Evolutionary conservation across 2,888 invertebrate species (phyloP), one percentile per base, ranked within the genome.

Genomic region (Aromia moschata): DNA sequence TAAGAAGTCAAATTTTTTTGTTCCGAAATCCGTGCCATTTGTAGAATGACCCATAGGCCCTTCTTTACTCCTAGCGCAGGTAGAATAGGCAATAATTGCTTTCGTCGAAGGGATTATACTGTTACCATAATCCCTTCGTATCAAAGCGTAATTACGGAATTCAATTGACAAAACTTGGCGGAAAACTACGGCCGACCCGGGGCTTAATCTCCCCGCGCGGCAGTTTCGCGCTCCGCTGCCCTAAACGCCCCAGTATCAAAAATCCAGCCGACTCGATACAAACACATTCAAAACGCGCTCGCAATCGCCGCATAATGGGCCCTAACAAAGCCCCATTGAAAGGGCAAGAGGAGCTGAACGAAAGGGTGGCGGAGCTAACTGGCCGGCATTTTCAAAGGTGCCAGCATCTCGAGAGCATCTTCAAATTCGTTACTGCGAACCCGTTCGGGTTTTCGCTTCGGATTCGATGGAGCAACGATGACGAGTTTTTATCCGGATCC

Each of bases 251-350:
- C 56, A 59, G 58, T 61, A 64, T 64, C 58, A 55, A 60, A 61
- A 61, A 64, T 59, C 55, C 57, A 60, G 58, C 54, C 63, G 63
- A 63, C 63, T 60, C 69, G 70, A 71, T 74, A 74, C 72, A 70
- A 74, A 75, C 72, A 73, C 75, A 77, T 77, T 77, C 73, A 73
- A 49, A 63, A 60, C 60, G 63, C 58, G 58, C 45, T 47, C 74
- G 74, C 78, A 78, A 77, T 78, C 76, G 77, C 75, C 76, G 72
- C 72, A 78, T 78, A 79, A 79, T 79, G 75, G 77, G 70, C 69
- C 74, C 69, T 58, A 75, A 77, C 77, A 77, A 75, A 77, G 74
- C 57, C 53, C 60, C 20, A 60, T 62, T 65, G 58, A 58, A 30
- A 36, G 43, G 25, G 52, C 51, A 47, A 56, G 57, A 58, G 51